Evolutionary conservation across 2,113 vertebrate genomes (phyloP).

Genomic region (Microtus montanus): DNA sequence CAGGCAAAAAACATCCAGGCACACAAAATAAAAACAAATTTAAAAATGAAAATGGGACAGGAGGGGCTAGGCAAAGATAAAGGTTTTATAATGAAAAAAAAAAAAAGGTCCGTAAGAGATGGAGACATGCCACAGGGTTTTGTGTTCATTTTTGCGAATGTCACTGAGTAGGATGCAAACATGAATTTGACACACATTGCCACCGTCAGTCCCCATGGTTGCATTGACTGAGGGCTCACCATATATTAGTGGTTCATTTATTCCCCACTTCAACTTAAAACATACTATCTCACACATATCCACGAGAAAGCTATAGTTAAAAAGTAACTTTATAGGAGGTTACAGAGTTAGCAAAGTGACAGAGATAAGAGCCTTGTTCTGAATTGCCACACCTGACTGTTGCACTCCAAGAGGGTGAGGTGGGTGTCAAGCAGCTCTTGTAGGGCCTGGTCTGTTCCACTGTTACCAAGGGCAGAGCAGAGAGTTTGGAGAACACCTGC

Average conservation of each 20-base stretch:
- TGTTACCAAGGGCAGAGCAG: not conserved
- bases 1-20: not conserved
- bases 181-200: not conserved
- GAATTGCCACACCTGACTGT: not conserved
- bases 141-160: not conserved
- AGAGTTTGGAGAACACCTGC: not conserved
- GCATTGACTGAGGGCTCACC: not conserved
- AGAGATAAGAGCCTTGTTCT: not conserved
- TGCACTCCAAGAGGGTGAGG: not conserved
- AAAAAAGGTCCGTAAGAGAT: not conserved
- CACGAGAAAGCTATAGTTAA: conserved; percentile 43
- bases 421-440: not conserved
- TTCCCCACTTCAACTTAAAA: not conserved
- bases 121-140: not conserved
- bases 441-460: not conserved
- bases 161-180: not conserved
- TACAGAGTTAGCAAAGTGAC: conserved; percentile 12
- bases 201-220: not conserved
- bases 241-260: not conserved
- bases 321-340: conserved; percentile 44
- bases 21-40: not conserved
- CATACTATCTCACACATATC: not conserved
- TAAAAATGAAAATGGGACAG: not conserved
- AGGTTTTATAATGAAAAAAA: not conserved
- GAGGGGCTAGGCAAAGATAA: not conserved